A percentile compares a stretch with the other conserved stretches of the same genome.
These are phyloP conservation scores for Drosophila maculinotata DNA, from an alignment of 2,888 invertebrate genomes.

Conservation along the genomic window DNA sequence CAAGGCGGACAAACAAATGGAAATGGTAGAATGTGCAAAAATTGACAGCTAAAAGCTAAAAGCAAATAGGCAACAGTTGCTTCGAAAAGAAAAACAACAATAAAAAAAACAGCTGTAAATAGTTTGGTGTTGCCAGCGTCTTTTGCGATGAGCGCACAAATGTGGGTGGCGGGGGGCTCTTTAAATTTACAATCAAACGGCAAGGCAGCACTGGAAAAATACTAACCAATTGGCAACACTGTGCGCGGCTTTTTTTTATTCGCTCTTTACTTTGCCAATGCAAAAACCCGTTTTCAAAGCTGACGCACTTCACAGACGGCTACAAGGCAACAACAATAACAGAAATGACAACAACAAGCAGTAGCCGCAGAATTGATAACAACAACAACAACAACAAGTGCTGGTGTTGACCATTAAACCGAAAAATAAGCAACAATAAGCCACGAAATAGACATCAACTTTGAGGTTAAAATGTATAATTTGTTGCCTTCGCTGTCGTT, in stretches of 20 bases:
- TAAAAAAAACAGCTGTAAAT: conserved; percentile 39
- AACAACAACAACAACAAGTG: conserved; percentile 12
- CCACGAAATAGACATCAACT: conserved; percentile 41
- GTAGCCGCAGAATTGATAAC: neutral
- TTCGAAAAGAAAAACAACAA: conserved; percentile 9
- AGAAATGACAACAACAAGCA: conserved; percentile 13
- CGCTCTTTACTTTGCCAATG: conserved; percentile 31
- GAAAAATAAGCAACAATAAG: conserved; percentile 49
- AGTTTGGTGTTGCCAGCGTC: conserved; percentile 33
- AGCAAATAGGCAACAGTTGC: conserved; percentile 35
- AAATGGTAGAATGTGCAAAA: conserved; percentile 16
- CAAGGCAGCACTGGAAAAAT: too few species aligned
- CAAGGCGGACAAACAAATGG: too few species aligned
- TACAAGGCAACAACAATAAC: conserved; percentile 32
- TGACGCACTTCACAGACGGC: conserved; percentile 55
- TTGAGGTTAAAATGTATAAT: conserved; percentile 63
- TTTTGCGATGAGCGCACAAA: neutral
- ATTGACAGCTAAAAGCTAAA: conserved; percentile 25
- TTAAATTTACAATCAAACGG: conserved; percentile 1
- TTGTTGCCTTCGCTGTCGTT: conserved; percentile 30
- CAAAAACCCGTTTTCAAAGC: conserved; percentile 61
- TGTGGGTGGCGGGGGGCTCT: too few species aligned
- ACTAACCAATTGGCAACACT: conserved; percentile 57
- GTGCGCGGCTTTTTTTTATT: conserved; percentile 33
- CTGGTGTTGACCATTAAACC: conserved; percentile 52